A percentile compares a stretch with the other conserved stretches of the same genome.
Evolutionary conservation across 2,888 invertebrate species (phyloP).

Genomic region (Machimus atricapillus): DNA sequence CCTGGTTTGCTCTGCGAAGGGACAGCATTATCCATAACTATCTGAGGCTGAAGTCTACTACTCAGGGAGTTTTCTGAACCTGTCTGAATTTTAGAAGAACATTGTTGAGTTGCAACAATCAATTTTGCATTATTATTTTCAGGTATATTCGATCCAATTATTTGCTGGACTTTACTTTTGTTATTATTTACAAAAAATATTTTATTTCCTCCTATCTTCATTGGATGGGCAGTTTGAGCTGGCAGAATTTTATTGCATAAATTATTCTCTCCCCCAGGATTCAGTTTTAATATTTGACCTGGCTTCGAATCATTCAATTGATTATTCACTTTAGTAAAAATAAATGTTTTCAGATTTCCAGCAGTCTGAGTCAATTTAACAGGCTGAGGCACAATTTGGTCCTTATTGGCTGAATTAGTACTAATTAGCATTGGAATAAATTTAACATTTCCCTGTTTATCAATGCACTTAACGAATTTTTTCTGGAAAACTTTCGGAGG

Average conservation of each 20-base stretch:
- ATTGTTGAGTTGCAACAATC: neutral
- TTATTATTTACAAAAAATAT: constrained; percentile 2
- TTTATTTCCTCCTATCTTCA: neutral
- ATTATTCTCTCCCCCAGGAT: neutral
- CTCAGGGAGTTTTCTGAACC: neutral
- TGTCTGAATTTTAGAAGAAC: neutral
- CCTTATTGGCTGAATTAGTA: constrained; percentile 13
- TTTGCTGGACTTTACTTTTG: neutral
- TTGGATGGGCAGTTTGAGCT: neutral
- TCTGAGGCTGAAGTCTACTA: neutral
- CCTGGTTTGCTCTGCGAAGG: neutral
- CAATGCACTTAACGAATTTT: constrained; percentile 53
- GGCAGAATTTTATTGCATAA: neutral
- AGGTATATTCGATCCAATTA: neutral
- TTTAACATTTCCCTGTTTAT: constrained; percentile 53
- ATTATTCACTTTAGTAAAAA: neutral
- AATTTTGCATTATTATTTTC: neutral
- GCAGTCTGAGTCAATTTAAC: neutral
- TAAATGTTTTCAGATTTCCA: neutral
- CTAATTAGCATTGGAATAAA: constrained; percentile 53
- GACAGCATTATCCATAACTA: neutral
- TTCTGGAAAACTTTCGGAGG: constrained; percentile 50
- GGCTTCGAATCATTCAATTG: neutral
- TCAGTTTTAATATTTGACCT: neutral
- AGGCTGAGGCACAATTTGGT: neutral